phyloP scores from a whole-genome alignment of 1,140 invertebrate genomes.

The Chironomus striatipennis region DNA sequence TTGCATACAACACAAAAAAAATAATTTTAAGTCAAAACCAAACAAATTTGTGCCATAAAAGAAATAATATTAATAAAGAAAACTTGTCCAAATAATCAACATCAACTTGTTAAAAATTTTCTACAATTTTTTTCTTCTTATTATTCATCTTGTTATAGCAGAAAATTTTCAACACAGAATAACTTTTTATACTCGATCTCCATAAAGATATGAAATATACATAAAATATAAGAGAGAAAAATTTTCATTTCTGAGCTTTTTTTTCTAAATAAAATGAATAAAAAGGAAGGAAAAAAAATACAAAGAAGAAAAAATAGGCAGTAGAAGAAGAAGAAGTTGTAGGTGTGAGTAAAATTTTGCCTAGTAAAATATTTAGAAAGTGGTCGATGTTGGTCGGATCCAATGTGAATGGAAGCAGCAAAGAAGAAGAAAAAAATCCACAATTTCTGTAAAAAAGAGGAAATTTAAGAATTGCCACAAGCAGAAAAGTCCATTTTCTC shows the following conservation, averaged over 20 bases:
- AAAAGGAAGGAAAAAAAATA: background rate
- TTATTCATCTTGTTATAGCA: background rate
- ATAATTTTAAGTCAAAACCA: background rate
- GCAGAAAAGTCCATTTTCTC: slow-evolving; percentile 7
- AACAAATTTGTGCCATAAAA: background rate
- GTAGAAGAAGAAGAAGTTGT: background rate
- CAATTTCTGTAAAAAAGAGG: background rate
- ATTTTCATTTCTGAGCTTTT: background rate
- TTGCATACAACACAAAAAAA: too few species aligned
- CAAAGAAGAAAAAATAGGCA: background rate
- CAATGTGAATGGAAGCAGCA: too few species aligned
- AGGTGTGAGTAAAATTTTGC: background rate
- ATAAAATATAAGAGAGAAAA: too few species aligned
- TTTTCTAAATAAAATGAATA: slow-evolving; percentile 1
- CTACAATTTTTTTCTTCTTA: background rate
- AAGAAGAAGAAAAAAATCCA: background rate
- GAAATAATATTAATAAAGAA: background rate
- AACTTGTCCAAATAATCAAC: background rate
- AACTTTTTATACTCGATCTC: background rate
- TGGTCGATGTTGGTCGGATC: background rate
- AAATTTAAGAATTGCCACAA: slow-evolving; percentile 3
- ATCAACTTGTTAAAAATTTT: background rate
- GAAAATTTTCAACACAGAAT: background rate
- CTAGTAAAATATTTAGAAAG: slow-evolving; percentile 23
- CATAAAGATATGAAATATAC: too few species aligned